Evolutionary conservation across 2,888 invertebrate genomes (phyloP).

Genomic region (Pachymerium ferrugineum): DNA sequence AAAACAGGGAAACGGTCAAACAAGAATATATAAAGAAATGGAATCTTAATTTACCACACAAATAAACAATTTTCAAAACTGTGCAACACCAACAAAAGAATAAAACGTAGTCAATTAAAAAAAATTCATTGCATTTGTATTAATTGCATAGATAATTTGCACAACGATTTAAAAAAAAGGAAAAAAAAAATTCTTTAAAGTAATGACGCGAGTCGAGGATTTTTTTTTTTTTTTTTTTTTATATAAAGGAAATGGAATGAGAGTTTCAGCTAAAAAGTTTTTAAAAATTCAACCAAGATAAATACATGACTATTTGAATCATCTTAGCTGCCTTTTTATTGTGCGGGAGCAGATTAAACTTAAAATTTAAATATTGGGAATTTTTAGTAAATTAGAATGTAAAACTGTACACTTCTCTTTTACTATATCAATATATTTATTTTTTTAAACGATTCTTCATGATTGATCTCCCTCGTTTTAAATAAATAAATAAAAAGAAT

Average conservation of each 20-base stretch:
- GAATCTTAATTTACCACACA: background rate
- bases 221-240: too few relatives aligned
- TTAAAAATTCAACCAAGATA: too few relatives aligned
- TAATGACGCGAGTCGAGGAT: too few relatives aligned
- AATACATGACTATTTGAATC: too few relatives aligned
- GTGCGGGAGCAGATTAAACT: too few relatives aligned
- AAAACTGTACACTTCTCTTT: background rate
- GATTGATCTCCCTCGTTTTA: background rate
- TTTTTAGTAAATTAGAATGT: background rate
- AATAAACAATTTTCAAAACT: background rate
- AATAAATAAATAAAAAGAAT: background rate
- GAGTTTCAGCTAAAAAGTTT: too few relatives aligned
- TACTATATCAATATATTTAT: background rate
- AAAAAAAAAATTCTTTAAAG: background rate
- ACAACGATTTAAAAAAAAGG: background rate
- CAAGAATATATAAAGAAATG: slow-evolving; percentile 51
- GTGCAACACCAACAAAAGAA: background rate
- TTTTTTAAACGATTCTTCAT: background rate
- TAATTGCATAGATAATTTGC: background rate
- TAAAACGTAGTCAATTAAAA: too few relatives aligned
- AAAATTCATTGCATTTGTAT: background rate
- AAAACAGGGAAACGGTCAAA: slow-evolving; percentile 64
- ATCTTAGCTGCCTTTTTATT: background rate
- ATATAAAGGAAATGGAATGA: too few relatives aligned
- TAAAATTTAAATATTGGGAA: too few relatives aligned